These are phyloP conservation scores for Chiroxiphia lanceolata DNA, from an alignment of 2,797 vertebrate species.

Conservation along the genomic window DNA sequence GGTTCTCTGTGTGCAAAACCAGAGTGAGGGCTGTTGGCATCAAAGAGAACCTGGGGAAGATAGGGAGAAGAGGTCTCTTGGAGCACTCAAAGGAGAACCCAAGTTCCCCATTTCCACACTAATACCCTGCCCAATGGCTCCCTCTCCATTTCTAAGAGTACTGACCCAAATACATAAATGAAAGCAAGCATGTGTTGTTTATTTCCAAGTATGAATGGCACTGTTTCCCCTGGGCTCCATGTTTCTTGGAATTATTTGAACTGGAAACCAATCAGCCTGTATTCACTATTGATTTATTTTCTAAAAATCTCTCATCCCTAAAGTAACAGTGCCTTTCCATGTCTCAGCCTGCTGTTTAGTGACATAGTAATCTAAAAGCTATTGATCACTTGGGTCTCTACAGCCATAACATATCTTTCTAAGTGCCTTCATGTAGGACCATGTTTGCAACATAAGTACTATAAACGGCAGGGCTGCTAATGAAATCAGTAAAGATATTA, in stretches of 20 bases:
- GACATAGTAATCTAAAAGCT: conserved; percentile 66
- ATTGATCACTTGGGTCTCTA: conserved; percentile 57
- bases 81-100: neutral
- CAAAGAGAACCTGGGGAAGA: neutral
- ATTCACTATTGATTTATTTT: conserved; percentile 62
- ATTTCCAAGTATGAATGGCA: conserved; percentile 29
- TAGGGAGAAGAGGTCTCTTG: neutral
- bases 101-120: neutral
- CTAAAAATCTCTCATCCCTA: conserved; percentile 58
- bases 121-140: neutral
- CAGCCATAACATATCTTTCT: conserved; percentile 25
- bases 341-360: conserved; percentile 46
- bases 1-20: neutral
- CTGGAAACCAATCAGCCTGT: conserved; percentile 61
- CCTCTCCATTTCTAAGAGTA: neutral
- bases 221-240: conserved; percentile 28
- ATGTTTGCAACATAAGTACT: conserved; percentile 28
- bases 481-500: neutral
- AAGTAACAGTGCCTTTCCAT: conserved; percentile 37
- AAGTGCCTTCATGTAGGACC: conserved; percentile 4
- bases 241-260: conserved; percentile 65
- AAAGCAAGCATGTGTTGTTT: conserved; percentile 20
- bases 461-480: neutral
- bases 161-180: conserved; percentile 51
- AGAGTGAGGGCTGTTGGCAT: neutral